Conservation (phyloP, 2,113 vertebrate species). For the Nothoprocta perdicaria region DNA sequence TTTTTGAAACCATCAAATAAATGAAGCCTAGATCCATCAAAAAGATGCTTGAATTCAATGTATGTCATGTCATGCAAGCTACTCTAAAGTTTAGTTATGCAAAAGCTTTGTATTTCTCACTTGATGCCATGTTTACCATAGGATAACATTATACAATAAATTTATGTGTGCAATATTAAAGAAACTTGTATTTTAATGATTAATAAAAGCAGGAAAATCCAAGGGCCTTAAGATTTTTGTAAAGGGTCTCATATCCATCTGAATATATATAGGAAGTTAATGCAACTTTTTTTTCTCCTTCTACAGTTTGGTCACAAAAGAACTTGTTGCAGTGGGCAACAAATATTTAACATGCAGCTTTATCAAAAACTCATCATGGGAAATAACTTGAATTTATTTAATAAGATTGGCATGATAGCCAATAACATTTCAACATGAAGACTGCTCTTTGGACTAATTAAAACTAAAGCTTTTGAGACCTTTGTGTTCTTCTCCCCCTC, state of each 20-base stretch:
- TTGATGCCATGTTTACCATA: not conserved
- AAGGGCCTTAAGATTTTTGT: not conserved
- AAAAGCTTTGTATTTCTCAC: not conserved
- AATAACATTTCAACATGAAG: constrained; percentile 50
- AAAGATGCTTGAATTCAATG: not conserved
- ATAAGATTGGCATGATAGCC: constrained; percentile 51
- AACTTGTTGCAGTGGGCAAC: not conserved
- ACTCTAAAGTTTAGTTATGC: accelerated
- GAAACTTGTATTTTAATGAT: not conserved
- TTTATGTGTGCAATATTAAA: not conserved
- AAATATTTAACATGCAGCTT: constrained; percentile 14
- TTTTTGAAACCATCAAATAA: not conserved
- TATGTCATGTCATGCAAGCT: not conserved
- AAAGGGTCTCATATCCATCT: not conserved
- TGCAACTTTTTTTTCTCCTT: not conserved
- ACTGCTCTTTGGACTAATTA: constrained; percentile 55
- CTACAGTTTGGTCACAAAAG: not conserved
- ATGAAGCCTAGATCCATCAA: not conserved
- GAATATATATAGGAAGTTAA: not conserved
- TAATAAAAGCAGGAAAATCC: not conserved
- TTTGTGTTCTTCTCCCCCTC: not conserved
- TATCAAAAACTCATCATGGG: constrained; percentile 41
- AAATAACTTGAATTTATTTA: constrained; percentile 59
- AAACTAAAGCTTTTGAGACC: constrained; percentile 57
- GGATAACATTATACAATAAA: not conserved